Conservation (phyloP, 2,888 invertebrate genomes). For the Luperina nickerlii region DNA sequence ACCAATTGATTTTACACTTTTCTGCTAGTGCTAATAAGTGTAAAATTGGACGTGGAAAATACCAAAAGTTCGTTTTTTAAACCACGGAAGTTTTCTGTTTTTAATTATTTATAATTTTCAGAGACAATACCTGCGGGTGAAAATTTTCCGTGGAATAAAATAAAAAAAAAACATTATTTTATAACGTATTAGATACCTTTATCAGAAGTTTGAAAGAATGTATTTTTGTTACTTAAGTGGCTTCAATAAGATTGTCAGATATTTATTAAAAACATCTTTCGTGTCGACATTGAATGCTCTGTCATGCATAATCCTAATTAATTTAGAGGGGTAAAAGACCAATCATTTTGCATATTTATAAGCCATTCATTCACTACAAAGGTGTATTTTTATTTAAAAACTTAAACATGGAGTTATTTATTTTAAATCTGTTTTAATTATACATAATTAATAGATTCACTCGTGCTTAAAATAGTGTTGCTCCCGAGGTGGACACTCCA, state of each 20-base stretch:
- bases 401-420: background rate
- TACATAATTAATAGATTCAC: too few species aligned
- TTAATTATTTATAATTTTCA: background rate
- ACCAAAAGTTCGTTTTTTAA: background rate
- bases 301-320: background rate
- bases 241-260: too few species aligned
- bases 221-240: background rate
- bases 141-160: too few species aligned
- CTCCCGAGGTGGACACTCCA: too few species aligned
- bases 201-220: too few species aligned
- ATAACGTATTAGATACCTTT: too few species aligned
- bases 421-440: background rate
- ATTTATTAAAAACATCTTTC: background rate
- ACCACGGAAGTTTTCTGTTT: background rate
- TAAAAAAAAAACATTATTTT: too few species aligned
- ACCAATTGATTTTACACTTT: conserved; percentile 62
- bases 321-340: background rate
- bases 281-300: background rate
- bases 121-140: background rate
- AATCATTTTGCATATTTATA: background rate
- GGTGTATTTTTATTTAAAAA: background rate
- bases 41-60: conserved; percentile 36
- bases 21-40: conserved; percentile 46
- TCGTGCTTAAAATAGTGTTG: too few species aligned
- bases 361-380: background rate